Percentiles rank a stretch among this genome's conserved stretches.
These are phyloP conservation scores for Lineus longissimus DNA, from an alignment of 1,140 invertebrate genomes.

Conservation along the genomic window DNA sequence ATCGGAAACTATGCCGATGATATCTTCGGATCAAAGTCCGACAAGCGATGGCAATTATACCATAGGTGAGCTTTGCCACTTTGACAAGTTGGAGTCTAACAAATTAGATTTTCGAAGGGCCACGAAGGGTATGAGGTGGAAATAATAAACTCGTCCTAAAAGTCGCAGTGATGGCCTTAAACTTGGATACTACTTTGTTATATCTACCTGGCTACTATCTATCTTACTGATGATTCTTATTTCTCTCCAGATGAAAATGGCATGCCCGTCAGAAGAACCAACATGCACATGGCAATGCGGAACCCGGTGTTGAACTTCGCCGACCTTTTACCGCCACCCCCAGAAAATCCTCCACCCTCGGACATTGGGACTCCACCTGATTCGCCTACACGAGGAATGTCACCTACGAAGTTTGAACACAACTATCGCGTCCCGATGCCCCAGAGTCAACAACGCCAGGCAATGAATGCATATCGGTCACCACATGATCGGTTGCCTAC, in stretches of 20 bases:
- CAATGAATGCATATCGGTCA: neutral
- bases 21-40: too few species aligned
- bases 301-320: conserved; percentile 67
- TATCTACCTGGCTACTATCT: too few species aligned
- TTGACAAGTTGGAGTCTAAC: too few species aligned
- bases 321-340: conserved; percentile 70
- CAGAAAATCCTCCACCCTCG: conserved; percentile 71
- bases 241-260: conserved; percentile 48
- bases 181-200: too few species aligned
- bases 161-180: too few species aligned
- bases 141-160: too few species aligned
- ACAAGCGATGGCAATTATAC: too few species aligned
- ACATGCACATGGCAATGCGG: conserved; percentile 39
- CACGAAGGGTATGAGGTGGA: too few species aligned
- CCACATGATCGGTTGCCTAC: neutral
- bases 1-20: too few species aligned
- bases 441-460: neutral
- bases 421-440: neutral
- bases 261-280: conserved; percentile 39
- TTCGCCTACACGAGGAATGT: conserved; percentile 22
- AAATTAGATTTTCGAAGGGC: too few species aligned
- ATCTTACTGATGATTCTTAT: too few species aligned
- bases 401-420: neutral
- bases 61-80: too few species aligned
- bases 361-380: conserved; percentile 39